Evolutionary conservation across 2,113 vertebrate genomes (phyloP).

Genomic region (Burhinus bistriatus): DNA sequence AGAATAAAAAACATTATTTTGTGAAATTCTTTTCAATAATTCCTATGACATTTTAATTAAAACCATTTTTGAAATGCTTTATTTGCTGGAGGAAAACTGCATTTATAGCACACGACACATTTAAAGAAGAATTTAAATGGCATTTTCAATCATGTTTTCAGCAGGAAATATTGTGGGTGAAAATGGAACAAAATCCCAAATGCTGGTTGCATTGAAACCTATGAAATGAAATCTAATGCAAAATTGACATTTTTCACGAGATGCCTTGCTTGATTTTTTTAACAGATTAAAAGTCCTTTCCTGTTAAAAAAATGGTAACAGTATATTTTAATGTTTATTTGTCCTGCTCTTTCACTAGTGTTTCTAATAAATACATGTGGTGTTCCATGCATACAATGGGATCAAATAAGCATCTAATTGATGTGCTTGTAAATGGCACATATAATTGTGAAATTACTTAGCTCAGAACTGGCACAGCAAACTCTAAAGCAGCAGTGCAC

Average conservation of each 20-base stretch:
- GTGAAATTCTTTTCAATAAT: background rate
- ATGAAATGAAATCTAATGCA: background rate
- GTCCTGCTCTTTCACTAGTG: background rate
- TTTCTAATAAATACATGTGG: background rate
- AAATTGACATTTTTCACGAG: background rate
- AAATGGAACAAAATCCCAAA: slow-evolving; percentile 12
- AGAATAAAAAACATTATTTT: background rate
- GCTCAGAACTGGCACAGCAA: background rate
- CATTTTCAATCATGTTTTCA: background rate
- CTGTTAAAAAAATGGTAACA: background rate
- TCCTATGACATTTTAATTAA: slow-evolving; percentile 42
- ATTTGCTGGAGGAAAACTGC: slow-evolving; percentile 19
- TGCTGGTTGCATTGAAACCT: background rate
- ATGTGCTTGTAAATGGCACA: background rate
- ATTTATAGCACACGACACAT: background rate
- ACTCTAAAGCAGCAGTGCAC: background rate
- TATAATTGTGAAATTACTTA: background rate
- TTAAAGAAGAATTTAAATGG: background rate
- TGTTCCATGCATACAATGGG: background rate
- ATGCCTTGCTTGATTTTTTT: background rate
- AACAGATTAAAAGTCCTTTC: background rate
- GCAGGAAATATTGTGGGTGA: background rate
- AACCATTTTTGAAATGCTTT: slow-evolving; percentile 36
- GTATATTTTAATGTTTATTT: background rate
- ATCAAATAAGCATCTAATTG: background rate